Evolutionary conservation across 1,140 invertebrate species (phyloP).

Genomic region (Ooceraea biroi): DNA sequence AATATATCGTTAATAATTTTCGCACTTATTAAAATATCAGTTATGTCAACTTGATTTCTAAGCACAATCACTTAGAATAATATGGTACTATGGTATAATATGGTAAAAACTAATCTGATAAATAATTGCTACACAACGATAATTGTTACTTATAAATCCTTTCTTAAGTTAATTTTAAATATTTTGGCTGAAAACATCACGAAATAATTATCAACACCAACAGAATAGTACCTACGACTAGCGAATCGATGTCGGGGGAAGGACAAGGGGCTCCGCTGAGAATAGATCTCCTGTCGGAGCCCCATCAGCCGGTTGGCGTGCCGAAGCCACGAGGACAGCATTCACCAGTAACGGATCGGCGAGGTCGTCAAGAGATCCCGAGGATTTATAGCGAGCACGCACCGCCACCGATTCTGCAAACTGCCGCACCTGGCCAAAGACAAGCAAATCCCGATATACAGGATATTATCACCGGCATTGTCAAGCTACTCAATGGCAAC

Average conservation of each 20-base stretch:
- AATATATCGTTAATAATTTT: neutral
- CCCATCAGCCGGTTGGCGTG: slow-evolving; percentile 84
- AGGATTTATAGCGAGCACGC: slow-evolving; percentile 83
- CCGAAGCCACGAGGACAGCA: slow-evolving; percentile 73
- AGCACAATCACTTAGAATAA: neutral
- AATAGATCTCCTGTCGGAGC: slow-evolving; percentile 88
- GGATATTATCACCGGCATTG: slow-evolving; percentile 96
- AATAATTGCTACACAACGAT: too few species aligned
- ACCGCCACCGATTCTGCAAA: slow-evolving; percentile 75
- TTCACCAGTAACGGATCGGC: slow-evolving; percentile 73
- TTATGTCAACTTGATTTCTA: neutral
- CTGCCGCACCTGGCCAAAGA: slow-evolving; percentile 80
- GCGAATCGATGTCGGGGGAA: slow-evolving; percentile 88
- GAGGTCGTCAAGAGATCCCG: slow-evolving; percentile 80
- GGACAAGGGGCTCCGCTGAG: slow-evolving; percentile 90
- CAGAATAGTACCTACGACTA: slow-evolving; percentile 79
- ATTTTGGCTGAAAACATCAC: too few species aligned
- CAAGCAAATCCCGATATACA: slow-evolving; percentile 94
- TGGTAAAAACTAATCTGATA: too few species aligned
- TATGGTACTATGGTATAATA: neutral
- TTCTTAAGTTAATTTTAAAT: too few species aligned
- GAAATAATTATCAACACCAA: slow-evolving; percentile 32
- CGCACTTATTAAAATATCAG: neutral
- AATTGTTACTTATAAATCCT: too few species aligned
- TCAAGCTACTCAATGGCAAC: slow-evolving; percentile 95